Evolutionary conservation across 2,113 vertebrate species (phyloP).

Genomic region (Myotis lucifugus): DNA sequence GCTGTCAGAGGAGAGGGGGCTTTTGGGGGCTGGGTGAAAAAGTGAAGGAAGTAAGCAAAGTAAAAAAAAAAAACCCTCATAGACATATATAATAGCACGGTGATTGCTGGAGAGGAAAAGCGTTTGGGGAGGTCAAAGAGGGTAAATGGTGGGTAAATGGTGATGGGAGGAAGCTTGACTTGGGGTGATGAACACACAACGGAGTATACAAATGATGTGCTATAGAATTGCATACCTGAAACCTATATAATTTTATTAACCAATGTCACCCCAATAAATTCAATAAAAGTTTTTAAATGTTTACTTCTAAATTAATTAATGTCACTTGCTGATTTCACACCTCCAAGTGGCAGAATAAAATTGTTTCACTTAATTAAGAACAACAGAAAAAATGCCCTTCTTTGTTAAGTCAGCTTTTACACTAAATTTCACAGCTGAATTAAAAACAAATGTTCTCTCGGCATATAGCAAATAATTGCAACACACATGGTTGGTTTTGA

Average conservation of each 20-base stretch:
- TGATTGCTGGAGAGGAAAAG: background rate
- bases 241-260: background rate
- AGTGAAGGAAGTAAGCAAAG: background rate
- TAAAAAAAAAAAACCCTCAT: background rate
- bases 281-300: background rate
- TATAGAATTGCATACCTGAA: background rate
- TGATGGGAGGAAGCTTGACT: background rate
- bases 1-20: background rate
- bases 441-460: constrained; percentile 70
- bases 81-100: background rate
- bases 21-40: background rate
- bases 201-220: background rate
- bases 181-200: background rate
- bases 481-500: constrained; percentile 12
- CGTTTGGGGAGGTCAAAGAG: background rate
- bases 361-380: constrained; percentile 25
- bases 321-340: constrained; percentile 3
- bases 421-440: constrained; percentile 61
- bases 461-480: constrained; percentile 57
- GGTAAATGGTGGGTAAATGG: background rate
- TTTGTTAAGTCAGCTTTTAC: constrained; percentile 47
- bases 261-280: background rate
- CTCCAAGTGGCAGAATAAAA: constrained; percentile 19
- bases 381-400: background rate
- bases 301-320: constrained; percentile 34